Evolutionary conservation across 2,888 invertebrate genomes (phyloP).

Genomic region (Antheraea assamensis): DNA sequence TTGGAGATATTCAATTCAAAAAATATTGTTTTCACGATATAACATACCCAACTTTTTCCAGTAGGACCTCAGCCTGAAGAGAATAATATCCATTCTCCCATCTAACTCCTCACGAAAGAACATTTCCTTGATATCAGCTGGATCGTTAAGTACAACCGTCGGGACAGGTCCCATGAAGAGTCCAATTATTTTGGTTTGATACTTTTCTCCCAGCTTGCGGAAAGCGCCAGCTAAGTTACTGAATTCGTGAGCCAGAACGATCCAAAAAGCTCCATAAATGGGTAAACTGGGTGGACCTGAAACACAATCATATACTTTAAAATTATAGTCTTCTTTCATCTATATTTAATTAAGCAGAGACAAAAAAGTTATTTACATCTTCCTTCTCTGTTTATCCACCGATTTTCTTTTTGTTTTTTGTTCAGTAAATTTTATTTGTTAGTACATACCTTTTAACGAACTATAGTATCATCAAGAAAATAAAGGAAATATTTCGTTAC

Average conservation of each 20-base stretch:
- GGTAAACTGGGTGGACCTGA: conserved; percentile 84
- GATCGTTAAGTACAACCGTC: conserved; percentile 78
- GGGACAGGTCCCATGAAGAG: conserved; percentile 77
- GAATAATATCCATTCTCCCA: conserved; percentile 79
- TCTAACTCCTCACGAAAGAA: conserved; percentile 83
- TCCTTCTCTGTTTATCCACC: no score
- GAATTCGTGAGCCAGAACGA: conserved; percentile 77
- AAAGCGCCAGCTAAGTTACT: conserved; percentile 78
- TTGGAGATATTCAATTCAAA: no score
- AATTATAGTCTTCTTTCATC: no score
- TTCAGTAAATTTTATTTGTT: no score
- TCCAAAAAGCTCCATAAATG: conserved; percentile 83
- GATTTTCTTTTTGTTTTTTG: no score
- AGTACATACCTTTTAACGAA: no score
- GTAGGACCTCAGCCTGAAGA: conserved; percentile 77
- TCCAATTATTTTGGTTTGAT: conserved; percentile 84
- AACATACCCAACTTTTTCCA: conserved; percentile 77
- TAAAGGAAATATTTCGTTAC: no score
- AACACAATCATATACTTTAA: conserved; percentile 19
- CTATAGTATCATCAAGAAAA: no score
- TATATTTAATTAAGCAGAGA: no score
- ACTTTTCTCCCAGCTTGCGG: conserved; percentile 73
- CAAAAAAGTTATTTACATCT: no score
- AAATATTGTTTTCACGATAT: not conserved
- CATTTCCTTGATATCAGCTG: conserved; percentile 80